These are phyloP conservation scores for Phaetusa simplex DNA, from an alignment of 2,113 vertebrate species.

Conservation along the genomic window DNA sequence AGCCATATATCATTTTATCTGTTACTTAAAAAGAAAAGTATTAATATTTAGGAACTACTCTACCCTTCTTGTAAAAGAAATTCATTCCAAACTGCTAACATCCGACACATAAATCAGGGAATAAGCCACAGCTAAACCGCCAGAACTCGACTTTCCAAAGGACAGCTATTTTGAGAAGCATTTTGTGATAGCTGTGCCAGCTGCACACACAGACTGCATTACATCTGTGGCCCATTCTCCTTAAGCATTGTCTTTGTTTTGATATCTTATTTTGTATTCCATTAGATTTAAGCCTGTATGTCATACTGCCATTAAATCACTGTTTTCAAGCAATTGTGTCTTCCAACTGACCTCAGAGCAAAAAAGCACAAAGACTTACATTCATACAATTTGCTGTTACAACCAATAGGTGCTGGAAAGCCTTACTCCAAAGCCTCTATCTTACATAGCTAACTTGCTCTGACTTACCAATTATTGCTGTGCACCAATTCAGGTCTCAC, in stretches of 20 bases:
- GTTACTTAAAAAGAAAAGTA: background rate
- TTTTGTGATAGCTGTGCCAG: slow-evolving; percentile 36
- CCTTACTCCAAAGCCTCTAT: background rate
- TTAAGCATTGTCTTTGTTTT: slow-evolving; percentile 30
- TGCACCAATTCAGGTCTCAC: background rate
- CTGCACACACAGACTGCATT: slow-evolving; percentile 38
- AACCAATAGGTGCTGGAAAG: background rate
- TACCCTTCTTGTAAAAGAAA: background rate
- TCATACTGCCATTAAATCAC: slow-evolving; percentile 43
- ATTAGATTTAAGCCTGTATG: slow-evolving; percentile 48
- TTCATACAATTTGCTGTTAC: background rate
- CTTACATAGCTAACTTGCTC: background rate
- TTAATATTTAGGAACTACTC: background rate
- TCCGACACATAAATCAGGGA: background rate
- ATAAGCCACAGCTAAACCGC: background rate
- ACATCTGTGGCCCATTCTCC: slow-evolving; percentile 44
- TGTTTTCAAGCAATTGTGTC: slow-evolving; percentile 12
- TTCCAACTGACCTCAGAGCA: slow-evolving; percentile 46
- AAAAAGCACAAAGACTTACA: background rate
- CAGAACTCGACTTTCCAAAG: slow-evolving; percentile 32
- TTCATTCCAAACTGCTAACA: background rate
- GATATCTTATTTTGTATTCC: slow-evolving; percentile 52
- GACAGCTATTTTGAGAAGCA: slow-evolving; percentile 35
- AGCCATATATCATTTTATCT: background rate
- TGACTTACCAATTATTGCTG: background rate